Evolutionary conservation across 2,113 vertebrate genomes (phyloP), one percentile per base, ranked within the genome.

Genomic region (Lycaon pictus): DNA sequence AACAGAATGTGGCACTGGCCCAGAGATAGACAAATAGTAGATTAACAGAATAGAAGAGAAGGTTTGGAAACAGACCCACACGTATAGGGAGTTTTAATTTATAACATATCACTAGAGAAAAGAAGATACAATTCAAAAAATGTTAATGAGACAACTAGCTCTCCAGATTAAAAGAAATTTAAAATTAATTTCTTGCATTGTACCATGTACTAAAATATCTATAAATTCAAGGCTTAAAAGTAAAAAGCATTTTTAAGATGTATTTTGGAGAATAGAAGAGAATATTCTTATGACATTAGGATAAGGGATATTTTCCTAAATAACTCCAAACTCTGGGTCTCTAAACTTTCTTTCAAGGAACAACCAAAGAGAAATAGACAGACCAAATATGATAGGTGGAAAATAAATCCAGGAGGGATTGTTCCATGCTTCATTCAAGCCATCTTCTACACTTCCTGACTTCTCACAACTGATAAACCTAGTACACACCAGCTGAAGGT

Each of bases 151-250:
- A 56, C 17, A 92, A 65, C 12, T 58, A 81, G 48, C 22, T 48
- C 86, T 69, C 32, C 13, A 97, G 8, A 82, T 56, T 55, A 60
- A 81, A 86, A 80, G 43, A 29, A 82, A 87, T 90, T 86, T 90
- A 88, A 88, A 90, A 74, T 53, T 67, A 25, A 76, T 81, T 90
- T 76, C 23, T 7, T 60, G 55, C 25, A 53, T 80, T 69, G 32
- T 48, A 35, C 11, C 23, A 81, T 22, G 22, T 3, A 62, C 58
- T 56, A 92, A 94, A 85, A 62, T 9, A 88, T 48, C 8, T 11
- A 17, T 23, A 72, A 35, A 72, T 53, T 71, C 35, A 89, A 62
- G 32, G 17, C 37, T 58, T 93, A 27, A 85, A n/a, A 22, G 15
- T 76, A 83, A 60, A 83, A 76, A 58, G 3, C 2, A 71, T 82